Conservation (phyloP, 2,888 invertebrate genomes). For the Standfussiana lucernea region DNA sequence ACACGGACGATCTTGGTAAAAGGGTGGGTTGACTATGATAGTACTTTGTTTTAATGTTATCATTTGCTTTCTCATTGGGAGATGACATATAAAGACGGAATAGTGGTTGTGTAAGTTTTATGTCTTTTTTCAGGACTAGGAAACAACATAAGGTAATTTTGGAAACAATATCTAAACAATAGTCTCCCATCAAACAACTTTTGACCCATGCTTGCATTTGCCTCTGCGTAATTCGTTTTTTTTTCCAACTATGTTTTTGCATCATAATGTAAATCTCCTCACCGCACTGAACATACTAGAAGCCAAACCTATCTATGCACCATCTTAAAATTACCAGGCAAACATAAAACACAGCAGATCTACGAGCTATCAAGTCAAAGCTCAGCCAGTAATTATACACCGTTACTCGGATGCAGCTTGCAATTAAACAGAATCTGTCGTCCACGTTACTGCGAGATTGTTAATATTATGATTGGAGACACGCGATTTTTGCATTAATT, state of each 20-base stretch:
- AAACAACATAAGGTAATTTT: no score
- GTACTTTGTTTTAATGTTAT: constrained; percentile 21
- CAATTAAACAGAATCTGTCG: constrained; percentile 57
- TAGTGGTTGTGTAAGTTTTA: no score
- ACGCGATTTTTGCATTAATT: constrained; percentile 56
- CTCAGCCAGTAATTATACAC: constrained; percentile 49
- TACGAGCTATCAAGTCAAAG: constrained; percentile 25
- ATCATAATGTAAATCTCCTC: neutral
- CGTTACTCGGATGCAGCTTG: constrained; percentile 41
- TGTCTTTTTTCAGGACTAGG: no score
- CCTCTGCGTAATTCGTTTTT: no score
- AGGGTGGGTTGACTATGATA: constrained; percentile 24
- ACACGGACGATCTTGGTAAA: constrained; percentile 3
- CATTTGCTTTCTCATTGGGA: neutral
- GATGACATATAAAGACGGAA: neutral
- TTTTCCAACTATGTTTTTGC: no score
- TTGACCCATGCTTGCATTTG: no score
- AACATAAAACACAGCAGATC: constrained; percentile 18
- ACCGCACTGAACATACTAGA: neutral
- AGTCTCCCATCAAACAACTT: no score
- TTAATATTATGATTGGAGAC: constrained; percentile 49
- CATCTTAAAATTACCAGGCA: constrained; percentile 30
- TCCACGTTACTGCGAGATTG: constrained; percentile 39
- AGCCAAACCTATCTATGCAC: neutral
- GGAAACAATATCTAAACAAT: no score